Base-by-base conservation (phyloP, 2,113 vertebrate species). In the Siniperca knerii region DNA sequence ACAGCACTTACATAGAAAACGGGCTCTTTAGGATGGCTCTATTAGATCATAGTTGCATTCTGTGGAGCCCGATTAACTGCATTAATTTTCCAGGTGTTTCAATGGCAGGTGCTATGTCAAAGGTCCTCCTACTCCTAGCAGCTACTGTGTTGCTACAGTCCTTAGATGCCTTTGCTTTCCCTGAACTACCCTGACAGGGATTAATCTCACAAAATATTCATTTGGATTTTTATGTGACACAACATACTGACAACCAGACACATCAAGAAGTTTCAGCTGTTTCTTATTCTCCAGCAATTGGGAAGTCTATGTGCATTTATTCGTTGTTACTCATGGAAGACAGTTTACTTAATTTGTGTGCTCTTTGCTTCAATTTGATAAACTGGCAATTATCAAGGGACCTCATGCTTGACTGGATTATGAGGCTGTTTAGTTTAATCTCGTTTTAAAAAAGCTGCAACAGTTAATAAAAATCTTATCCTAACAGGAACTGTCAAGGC, bases 361-460 rank as follows among this genome's bases (percentile, higher is more conserved):
- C 66, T 46, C 55, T 57, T 44, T 78, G 8, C 60, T 23, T 64
- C 20, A 83, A 25, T 76, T 67, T 81, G 13, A 88, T 78, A 62
- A 78, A 57, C 52, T 68, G 70, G 52, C 52, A 65, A 57, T 52
- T 75, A 80, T 82, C 79, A 75, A 40, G 46, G 62, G 65, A 67
- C 16, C 50, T 80, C 75, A 75, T 40, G 79, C 79, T 61, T 70
- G 54, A 84, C 80, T 82, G 80, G 78, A 79, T 83, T 68, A 65
- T 69, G 15, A 55, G 7, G 61, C 25, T 18, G 54, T n/a, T 71
- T 46, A 44, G 1, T 84, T 87, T 72, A 84, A 77, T 84, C 37
- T 72, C 25, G 0, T 1, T 20, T 21, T 48, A 60, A 76, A 83
- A 65, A 52, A 81, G 46, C 72, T 62, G 0, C 68, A 66, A 68